These are phyloP conservation scores for Miopithecus talapoin DNA, from an alignment of 2,797 vertebrate genomes.

Conservation along the genomic window DNA sequence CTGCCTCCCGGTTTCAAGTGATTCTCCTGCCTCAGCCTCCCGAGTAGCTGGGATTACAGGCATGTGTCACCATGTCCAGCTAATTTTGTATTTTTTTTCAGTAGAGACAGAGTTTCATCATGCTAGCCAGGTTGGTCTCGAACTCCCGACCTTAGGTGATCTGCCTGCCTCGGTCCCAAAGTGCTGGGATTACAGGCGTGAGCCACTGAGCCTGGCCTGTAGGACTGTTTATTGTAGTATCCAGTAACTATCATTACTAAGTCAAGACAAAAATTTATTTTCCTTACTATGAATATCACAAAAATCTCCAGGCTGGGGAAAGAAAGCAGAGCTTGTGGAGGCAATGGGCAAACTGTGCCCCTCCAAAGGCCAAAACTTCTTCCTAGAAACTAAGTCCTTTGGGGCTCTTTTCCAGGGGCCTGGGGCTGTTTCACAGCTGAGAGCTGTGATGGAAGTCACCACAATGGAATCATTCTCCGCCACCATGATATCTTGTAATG, in stretches of 20 bases:
- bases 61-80: too few relatives aligned
- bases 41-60: too few relatives aligned
- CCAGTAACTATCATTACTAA: background rate
- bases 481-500: background rate
- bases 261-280: background rate
- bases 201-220: background rate
- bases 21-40: too few relatives aligned
- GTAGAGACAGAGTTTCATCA: too few relatives aligned
- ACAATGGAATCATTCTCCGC: background rate
- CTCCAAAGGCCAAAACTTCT: background rate
- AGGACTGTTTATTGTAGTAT: background rate
- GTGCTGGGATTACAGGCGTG: too few relatives aligned
- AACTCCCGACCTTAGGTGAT: too few relatives aligned
- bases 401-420: background rate
- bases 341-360: background rate
- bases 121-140: too few relatives aligned
- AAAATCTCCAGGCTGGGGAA: background rate
- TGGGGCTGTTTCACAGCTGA: background rate
- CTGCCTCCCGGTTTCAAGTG: too few relatives aligned
- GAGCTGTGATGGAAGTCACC: background rate
- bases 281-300: background rate
- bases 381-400: background rate
- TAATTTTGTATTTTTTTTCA: too few relatives aligned
- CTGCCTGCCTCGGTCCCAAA: too few relatives aligned
- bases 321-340: background rate